Evolutionary conservation across 1,140 invertebrate species (phyloP).

Genomic region (Pararge aegeria): DNA sequence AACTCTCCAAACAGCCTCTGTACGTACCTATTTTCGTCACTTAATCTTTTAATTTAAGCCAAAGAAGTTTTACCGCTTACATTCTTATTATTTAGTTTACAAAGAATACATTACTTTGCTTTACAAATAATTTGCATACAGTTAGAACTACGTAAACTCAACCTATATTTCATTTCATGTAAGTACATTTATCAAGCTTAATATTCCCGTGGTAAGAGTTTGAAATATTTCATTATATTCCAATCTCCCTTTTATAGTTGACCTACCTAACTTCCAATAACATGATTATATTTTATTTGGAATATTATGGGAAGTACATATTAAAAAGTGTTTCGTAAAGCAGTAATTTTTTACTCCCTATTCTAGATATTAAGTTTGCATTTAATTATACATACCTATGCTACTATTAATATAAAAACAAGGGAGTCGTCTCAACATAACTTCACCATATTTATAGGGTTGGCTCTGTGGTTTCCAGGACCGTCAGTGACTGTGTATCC

Average conservation of each 20-base stretch:
- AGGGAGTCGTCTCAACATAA: neutral
- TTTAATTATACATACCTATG: no score
- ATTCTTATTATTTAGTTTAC: no score
- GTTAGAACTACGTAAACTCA: neutral
- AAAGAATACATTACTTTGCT: no score
- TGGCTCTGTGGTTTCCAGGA: constrained; percentile 1
- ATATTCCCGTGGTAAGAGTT: neutral
- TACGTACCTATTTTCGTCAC: no score
- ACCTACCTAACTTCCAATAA: neutral
- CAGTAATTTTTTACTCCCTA: no score
- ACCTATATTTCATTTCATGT: neutral
- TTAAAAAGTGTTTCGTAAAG: neutral
- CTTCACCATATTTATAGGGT: neutral
- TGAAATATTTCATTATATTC: neutral
- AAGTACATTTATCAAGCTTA: neutral
- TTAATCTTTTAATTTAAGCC: no score
- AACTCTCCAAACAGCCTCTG: neutral
- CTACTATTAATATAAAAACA: neutral
- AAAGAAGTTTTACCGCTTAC: no score
- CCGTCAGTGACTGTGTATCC: constrained; percentile 6
- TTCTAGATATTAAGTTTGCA: no score
- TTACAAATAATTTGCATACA: no score
- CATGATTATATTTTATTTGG: neutral
- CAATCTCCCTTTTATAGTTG: neutral
- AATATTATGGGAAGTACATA: neutral